Evolutionary conservation across 1,140 invertebrate species (phyloP).

Genomic region (Apis laboriosa): DNA sequence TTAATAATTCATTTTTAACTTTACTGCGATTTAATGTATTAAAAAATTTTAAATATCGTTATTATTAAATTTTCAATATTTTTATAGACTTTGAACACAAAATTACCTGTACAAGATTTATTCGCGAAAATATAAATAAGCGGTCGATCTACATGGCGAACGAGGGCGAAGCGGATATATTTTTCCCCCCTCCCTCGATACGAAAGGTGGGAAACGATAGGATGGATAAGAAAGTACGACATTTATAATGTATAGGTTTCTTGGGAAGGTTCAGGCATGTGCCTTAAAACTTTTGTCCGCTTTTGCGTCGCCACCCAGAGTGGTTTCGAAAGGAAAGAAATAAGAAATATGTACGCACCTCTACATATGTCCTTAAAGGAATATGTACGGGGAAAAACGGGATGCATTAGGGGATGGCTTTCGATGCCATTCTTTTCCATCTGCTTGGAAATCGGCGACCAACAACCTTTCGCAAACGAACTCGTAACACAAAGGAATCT

Average conservation of each 20-base stretch:
- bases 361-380: conserved; percentile 9
- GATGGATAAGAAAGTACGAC: conserved; percentile 55
- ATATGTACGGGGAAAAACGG: conserved; percentile 18
- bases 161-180: neutral
- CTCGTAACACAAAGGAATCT: neutral
- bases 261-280: conserved; percentile 72
- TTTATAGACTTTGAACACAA: neutral
- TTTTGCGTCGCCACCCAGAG: conserved; percentile 67
- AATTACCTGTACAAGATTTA: neutral
- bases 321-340: conserved; percentile 67
- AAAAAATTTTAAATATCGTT: neutral
- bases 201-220: conserved; percentile 19
- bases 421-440: conserved; percentile 1
- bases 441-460: neutral
- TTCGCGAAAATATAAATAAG: neutral
- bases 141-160: neutral
- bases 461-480: conserved; percentile 28
- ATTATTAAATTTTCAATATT: neutral
- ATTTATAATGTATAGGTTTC: conserved; percentile 76
- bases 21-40: neutral
- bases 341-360: conserved; percentile 59
- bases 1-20: neutral
- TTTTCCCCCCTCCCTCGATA: neutral
- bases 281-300: conserved; percentile 74
- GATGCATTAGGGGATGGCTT: conserved; percentile 41